These are phyloP conservation scores for Bombus pascuorum DNA, from an alignment of 1,140 invertebrate genomes.

Conservation along the genomic window DNA sequence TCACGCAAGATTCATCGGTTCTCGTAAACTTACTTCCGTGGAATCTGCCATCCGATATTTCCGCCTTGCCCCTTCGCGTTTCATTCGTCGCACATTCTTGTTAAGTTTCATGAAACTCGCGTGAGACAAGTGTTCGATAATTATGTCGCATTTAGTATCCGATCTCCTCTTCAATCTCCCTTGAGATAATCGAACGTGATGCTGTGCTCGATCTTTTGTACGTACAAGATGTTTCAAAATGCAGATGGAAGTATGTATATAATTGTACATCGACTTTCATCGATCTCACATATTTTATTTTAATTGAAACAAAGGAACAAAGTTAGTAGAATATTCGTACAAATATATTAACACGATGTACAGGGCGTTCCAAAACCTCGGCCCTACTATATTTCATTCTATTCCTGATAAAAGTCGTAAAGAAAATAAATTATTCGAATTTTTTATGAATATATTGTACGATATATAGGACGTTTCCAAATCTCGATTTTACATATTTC, in stretches of 20 bases:
- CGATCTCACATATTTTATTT: too few relatives aligned
- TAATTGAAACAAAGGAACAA: too few relatives aligned
- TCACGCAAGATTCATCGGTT: constrained; percentile 38
- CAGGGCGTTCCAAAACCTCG: neutral
- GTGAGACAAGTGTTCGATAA: neutral
- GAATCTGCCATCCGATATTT: constrained; percentile 11
- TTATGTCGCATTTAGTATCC: neutral
- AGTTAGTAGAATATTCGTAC: neutral
- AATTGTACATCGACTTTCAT: too few relatives aligned
- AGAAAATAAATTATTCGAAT: too few relatives aligned
- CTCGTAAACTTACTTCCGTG: constrained; percentile 19
- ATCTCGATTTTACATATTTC: too few relatives aligned
- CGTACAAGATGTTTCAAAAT: neutral
- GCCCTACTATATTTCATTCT: neutral
- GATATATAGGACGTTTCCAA: too few relatives aligned
- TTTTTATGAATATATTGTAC: neutral
- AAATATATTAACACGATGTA: neutral
- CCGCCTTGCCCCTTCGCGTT: neutral
- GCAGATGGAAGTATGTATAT: too few relatives aligned
- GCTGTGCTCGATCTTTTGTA: neutral
- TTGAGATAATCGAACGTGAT: neutral
- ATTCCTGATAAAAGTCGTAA: neutral
- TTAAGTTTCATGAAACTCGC: constrained; percentile 12
- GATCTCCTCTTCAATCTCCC: neutral
- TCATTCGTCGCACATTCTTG: neutral